Conservation (phyloP, 2,888 invertebrate species). For the Micropterix aruncella region DNA sequence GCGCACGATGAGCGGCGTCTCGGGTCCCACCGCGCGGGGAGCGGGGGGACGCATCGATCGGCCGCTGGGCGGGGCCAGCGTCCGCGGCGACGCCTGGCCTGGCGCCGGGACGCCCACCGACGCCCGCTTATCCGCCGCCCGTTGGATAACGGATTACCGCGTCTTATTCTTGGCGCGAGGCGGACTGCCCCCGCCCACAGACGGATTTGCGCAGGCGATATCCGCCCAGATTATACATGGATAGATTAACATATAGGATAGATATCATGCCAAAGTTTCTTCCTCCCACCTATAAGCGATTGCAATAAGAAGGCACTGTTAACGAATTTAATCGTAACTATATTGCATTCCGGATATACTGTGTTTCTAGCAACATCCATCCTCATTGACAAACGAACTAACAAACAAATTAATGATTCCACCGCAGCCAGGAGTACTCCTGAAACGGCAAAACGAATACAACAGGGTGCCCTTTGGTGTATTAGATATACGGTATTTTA, state of each 20-base stretch:
- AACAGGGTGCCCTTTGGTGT: no score
- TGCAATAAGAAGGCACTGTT: no score
- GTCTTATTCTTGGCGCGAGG: slow-evolving; percentile 3
- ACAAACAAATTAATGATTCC: no score
- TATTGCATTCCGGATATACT: no score
- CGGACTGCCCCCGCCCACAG: slow-evolving; percentile 5
- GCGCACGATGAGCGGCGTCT: background rate
- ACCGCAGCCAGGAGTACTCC: no score
- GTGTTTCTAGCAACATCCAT: no score
- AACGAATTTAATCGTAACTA: no score
- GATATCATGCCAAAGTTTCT: no score
- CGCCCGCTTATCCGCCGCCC: slow-evolving; percentile 7
- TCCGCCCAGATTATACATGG: background rate
- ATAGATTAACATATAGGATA: background rate
- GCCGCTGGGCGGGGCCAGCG: slow-evolving; percentile 6
- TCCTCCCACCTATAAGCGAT: no score
- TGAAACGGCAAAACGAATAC: no score
- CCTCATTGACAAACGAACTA: no score
- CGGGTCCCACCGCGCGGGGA: slow-evolving; percentile 3
- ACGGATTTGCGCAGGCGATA: background rate
- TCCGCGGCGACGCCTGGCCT: slow-evolving; percentile 6
- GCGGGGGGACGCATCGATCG: slow-evolving; percentile 6
- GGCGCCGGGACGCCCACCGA: slow-evolving; percentile 3
- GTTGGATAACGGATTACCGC: slow-evolving; percentile 7
- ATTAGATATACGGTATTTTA: no score